phyloP scores from a whole-genome alignment of 1,140 invertebrate species.

The Drosophila tristis region DNA sequence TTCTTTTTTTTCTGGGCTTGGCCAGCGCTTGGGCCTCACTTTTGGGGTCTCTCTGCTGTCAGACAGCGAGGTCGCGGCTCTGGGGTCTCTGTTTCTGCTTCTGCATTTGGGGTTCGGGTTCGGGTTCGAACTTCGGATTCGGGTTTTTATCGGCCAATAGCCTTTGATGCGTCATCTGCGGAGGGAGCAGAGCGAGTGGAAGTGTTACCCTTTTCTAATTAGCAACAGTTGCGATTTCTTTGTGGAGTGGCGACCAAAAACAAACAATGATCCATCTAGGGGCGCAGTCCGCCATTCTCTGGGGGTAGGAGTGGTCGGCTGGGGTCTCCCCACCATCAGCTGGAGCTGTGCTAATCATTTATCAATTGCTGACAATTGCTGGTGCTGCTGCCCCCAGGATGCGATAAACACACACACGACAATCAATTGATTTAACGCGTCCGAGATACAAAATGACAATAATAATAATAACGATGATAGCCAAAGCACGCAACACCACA shows the following conservation, averaged over 20 bases:
- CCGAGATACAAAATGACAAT: slow-evolving; percentile 18
- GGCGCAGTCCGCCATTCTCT: neutral
- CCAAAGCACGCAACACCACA: no score
- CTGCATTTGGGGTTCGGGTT: slow-evolving; percentile 4
- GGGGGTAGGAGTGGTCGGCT: neutral
- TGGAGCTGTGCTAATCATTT: slow-evolving; percentile 1
- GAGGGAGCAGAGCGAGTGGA: neutral
- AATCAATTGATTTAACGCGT: slow-evolving; percentile 54
- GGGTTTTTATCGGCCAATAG: slow-evolving; percentile 70
- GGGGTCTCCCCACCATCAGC: neutral
- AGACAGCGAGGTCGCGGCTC: slow-evolving; percentile 15
- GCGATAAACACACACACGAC: slow-evolving; percentile 39
- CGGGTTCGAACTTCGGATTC: no score
- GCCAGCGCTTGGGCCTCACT: slow-evolving; percentile 20
- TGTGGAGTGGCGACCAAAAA: neutral
- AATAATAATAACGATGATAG: slow-evolving; percentile 24
- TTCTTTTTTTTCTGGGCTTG: slow-evolving; percentile 46
- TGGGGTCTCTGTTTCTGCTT: slow-evolving; percentile 5
- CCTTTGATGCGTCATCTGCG: slow-evolving; percentile 71
- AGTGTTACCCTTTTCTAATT: slow-evolving; percentile 74
- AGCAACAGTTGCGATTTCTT: slow-evolving; percentile 44
- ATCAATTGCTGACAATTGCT: slow-evolving; percentile 28
- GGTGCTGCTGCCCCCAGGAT: slow-evolving; percentile 25
- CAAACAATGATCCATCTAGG: slow-evolving; percentile 5
- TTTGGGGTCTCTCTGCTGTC: no score